These are phyloP conservation scores for Drosophila subsilvestris DNA, from an alignment of 2,888 invertebrate species.

Conservation along the genomic window DNA sequence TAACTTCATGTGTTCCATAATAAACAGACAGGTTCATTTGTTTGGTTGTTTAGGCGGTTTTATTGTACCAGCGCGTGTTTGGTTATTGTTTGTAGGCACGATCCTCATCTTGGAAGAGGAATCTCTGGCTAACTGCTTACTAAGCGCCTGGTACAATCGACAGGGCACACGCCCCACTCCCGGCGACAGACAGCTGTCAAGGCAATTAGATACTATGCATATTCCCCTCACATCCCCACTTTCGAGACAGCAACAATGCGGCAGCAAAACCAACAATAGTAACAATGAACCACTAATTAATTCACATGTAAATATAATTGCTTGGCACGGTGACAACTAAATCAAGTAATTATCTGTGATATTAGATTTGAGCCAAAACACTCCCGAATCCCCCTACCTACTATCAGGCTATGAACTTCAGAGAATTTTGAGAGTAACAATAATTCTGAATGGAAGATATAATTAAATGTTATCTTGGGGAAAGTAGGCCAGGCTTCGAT, in stretches of 20 bases:
- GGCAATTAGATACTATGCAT: conserved; percentile 39
- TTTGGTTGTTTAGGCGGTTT: neutral
- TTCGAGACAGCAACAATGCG: conserved; percentile 27
- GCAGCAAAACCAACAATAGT: conserved; percentile 1
- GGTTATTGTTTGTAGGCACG: conserved; percentile 28
- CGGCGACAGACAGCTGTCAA: conserved; percentile 50
- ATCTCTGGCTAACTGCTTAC: conserved; percentile 17
- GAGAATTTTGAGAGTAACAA: conserved; percentile 9
- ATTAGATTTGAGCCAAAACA: conserved; percentile 42
- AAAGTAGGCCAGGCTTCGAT: too few relatives aligned
- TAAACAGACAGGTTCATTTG: conserved; percentile 25
- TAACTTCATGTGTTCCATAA: conserved; percentile 24
- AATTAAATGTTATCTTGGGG: too few relatives aligned
- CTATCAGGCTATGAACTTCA: neutral
- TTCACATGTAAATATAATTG: conserved; percentile 64
- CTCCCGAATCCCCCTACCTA: conserved; percentile 27
- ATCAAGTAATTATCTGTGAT: conserved; percentile 62
- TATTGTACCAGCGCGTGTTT: conserved; percentile 24
- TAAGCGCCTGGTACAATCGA: conserved; percentile 8
- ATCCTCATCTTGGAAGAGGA: conserved; percentile 30
- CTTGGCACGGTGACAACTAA: conserved; percentile 62
- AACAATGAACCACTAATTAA: conserved; percentile 23
- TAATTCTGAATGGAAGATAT: neutral
- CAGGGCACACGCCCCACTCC: conserved; percentile 19
- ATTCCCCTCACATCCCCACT: conserved; percentile 12